Conservation (phyloP, 2,797 vertebrate species). For the Epinephelus malabaricus region DNA sequence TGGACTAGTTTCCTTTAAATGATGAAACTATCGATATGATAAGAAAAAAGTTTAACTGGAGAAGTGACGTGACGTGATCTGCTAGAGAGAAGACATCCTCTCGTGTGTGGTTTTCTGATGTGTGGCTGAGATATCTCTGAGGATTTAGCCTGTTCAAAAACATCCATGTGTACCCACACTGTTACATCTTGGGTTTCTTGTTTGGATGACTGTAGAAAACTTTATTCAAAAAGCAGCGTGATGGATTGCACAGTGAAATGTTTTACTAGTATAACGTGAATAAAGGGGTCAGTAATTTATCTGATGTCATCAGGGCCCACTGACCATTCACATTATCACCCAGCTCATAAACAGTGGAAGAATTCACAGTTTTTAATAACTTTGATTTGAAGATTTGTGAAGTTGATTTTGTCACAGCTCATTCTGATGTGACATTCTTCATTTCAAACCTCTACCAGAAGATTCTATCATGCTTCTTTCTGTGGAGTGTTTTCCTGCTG, state of each 20-base stretch:
- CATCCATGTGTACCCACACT: too few relatives aligned
- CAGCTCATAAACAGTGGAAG: too few relatives aligned
- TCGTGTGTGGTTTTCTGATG: not conserved
- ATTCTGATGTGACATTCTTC: not conserved
- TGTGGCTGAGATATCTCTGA: not conserved
- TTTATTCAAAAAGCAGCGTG: not conserved
- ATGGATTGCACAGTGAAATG: not conserved
- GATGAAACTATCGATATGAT: too few relatives aligned
- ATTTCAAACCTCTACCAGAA: not conserved
- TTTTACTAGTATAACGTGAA: too few relatives aligned
- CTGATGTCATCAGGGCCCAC: too few relatives aligned
- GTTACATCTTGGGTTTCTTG: too few relatives aligned
- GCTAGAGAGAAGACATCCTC: too few relatives aligned
- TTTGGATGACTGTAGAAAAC: too few relatives aligned
- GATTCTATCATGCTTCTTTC: not conserved
- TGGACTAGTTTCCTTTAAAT: too few relatives aligned
- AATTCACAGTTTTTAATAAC: not conserved
- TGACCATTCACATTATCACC: not conserved
- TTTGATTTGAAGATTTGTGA: not conserved
- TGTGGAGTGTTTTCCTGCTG: not conserved
- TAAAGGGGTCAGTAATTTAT: not conserved
- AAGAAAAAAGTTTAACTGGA: too few relatives aligned
- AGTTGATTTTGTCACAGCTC: not conserved
- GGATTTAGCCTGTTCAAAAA: not conserved
- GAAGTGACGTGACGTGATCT: too few relatives aligned